Base-by-base conservation (phyloP, 2,113 vertebrate genomes). In the Pampusana beccarii region DNA sequence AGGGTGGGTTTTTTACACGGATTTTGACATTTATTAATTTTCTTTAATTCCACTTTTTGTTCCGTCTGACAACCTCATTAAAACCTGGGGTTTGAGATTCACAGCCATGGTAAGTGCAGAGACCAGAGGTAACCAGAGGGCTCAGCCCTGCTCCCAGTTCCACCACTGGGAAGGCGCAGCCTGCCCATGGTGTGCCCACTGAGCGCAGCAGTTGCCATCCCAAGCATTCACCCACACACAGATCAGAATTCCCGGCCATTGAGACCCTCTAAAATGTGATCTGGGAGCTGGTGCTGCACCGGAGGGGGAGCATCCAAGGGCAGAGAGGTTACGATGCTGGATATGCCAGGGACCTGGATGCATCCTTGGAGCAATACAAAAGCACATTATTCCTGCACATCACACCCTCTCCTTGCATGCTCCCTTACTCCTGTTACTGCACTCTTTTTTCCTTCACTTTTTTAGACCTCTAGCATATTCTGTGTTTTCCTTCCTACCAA, bases 151-250 rank as follows among this genome's bases (percentile, higher is more conserved):
- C 62, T 66, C 53, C 51, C n/a, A 5, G 18, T 28, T 33, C 28
- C 46, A 48, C 25, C n/a, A 1, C 31, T 12, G 19, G 16, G 28
- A 78, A 60, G 20, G 8, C 0, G 1, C 25, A 61, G 33, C 14
- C 38, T 31, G 29, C 23, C 51, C 28, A 2, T 26, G 8, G 29
- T 2, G 14, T 33, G 28, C 29, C 54, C 21, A 2, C 29, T 1
- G 17, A 36, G 34, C 34, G 11, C 13, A 23, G 50, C 12, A 6
- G 3, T 2, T 44, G 13, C 14, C 16, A 11, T 58, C 19, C 46
- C 2, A 1, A 4, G n/a, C 17, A 61, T 1, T 1, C 3, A 2
- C 61, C 13, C 7, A 16, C 64, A 48, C 13, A 16, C 0, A 4
- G 21, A 60, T 19, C 29, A 70, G 26, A 50, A 67, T 65, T 12